Evolutionary conservation across 2,888 invertebrate species (phyloP), one percentile per base, ranked within the genome.

Genomic region (Marasmarcha lunaedactyla): DNA sequence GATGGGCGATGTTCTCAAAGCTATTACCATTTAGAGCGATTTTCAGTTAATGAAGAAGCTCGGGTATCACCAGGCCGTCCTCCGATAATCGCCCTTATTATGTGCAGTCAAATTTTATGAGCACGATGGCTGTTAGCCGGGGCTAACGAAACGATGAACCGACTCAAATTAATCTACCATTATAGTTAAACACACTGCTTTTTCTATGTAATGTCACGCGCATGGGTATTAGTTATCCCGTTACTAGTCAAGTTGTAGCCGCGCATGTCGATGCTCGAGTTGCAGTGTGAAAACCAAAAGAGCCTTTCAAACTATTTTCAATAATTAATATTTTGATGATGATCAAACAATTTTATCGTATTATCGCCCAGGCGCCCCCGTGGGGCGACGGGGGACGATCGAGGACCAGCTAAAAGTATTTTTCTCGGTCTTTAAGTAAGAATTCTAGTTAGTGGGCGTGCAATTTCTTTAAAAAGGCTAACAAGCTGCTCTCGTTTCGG

Each of bases 381-480:
- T n/a, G n/a, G n/a, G 20, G 20, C 7, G 20, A 20, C 20, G 20
- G 7, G 7, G 20, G 7, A 20, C 20, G 20, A 3, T 20, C 20
- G 20, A 7, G 7, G 20, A 20, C 20, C 7, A 3, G 20, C 20
- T 7, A 20, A 7, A 20, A 5, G 46, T 52, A 53, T 56, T 79
- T 76, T 81, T 81, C 81, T 83, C 59, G 71, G 83, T 83, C 81
- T 83, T 76, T 64, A 73, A 74, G 65, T 66, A 74, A 60, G 74
- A 83, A 81, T 83, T 83, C 83, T 83, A 79, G 81, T 83, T 79
- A 83, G 79, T 65, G 68, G 64, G 52, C 66, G 70, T 70, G 74
- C 74, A 76, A 76, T 78, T 78, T 79, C 73, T 77, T 78, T 74
- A 76, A 79, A 79, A 78, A 74, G 72, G 74, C 77, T 81, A 83